A percentile compares a stretch with the other conserved stretches of the same genome.
Evolutionary conservation across 2,113 vertebrate species (phyloP).

Genomic region (Phyllopteryx taeniolatus): DNA sequence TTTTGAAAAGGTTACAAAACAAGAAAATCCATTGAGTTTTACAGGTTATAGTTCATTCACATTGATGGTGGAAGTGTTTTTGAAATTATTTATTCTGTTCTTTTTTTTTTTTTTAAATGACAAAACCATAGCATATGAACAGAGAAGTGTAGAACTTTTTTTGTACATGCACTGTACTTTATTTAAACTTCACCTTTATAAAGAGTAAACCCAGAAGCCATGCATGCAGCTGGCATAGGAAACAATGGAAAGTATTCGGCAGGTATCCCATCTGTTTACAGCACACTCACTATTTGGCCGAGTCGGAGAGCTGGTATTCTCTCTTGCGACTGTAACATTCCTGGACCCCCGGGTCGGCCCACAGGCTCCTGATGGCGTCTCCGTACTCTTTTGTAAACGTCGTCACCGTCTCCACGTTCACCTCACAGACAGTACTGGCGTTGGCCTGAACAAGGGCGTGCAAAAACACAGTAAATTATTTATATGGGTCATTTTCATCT

Average conservation of each 20-base stretch:
- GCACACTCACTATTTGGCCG: constrained; percentile 81
- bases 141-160: not conserved
- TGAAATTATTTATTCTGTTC: not conserved
- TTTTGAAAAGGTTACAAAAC: no score
- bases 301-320: constrained; percentile 85
- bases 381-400: constrained; percentile 63
- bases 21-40: no score
- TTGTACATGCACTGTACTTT: not conserved
- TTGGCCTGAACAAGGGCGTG: constrained; percentile 63
- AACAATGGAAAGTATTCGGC: constrained; percentile 64
- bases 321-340: constrained; percentile 79
- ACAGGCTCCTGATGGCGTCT: constrained; percentile 82
- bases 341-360: constrained; percentile 82
- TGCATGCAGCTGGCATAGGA: constrained; percentile 16
- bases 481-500: not conserved
- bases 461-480: not conserved
- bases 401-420: constrained; percentile 76
- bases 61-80: no score
- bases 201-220: constrained; percentile 10
- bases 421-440: constrained; percentile 66
- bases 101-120: not conserved
- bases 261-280: constrained; percentile 33
- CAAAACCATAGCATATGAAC: not conserved
- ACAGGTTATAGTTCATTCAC: no score
- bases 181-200: constrained; percentile 27